phyloP scores from a whole-genome alignment of 1,140 invertebrate species.

The Wiebesia pumilae region DNA sequence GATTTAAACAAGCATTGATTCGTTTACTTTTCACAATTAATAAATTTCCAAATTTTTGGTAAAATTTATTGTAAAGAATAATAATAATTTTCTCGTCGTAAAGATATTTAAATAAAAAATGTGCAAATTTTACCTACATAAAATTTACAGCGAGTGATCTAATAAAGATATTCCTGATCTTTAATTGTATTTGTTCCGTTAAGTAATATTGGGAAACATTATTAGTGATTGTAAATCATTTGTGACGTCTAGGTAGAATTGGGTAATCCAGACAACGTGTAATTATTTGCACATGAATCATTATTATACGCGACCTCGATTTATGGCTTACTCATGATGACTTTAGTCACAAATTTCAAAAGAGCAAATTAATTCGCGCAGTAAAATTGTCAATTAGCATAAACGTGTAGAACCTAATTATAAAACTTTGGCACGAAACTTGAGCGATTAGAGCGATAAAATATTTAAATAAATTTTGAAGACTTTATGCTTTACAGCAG shows the following conservation, averaged over 20 bases:
- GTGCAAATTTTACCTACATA: neutral
- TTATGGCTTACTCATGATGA: conserved; percentile 20
- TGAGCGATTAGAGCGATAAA: neutral
- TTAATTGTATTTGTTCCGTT: neutral
- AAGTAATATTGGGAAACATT: conserved; percentile 11
- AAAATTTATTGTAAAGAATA: neutral
- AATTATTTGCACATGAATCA: conserved; percentile 35
- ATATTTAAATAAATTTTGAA: neutral
- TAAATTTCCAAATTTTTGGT: neutral
- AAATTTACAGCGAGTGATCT: neutral
- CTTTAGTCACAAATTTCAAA: conserved; percentile 26
- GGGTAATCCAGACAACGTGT: neutral
- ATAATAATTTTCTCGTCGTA: neutral
- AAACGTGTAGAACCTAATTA: neutral
- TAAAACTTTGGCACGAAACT: neutral
- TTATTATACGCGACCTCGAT: conserved; percentile 30
- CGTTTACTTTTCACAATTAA: neutral
- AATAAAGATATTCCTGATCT: neutral
- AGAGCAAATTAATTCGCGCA: neutral
- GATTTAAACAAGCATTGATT: neutral
- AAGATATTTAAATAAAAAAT: neutral
- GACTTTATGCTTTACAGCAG: neutral
- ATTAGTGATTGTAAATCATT: conserved; percentile 15
- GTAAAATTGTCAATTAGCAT: conserved; percentile 23
- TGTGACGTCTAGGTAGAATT: conserved; percentile 16